Evolutionary conservation across 2,113 vertebrate species (phyloP), one percentile per base, ranked within the genome.

Genomic region (Cinclus mexicanus): DNA sequence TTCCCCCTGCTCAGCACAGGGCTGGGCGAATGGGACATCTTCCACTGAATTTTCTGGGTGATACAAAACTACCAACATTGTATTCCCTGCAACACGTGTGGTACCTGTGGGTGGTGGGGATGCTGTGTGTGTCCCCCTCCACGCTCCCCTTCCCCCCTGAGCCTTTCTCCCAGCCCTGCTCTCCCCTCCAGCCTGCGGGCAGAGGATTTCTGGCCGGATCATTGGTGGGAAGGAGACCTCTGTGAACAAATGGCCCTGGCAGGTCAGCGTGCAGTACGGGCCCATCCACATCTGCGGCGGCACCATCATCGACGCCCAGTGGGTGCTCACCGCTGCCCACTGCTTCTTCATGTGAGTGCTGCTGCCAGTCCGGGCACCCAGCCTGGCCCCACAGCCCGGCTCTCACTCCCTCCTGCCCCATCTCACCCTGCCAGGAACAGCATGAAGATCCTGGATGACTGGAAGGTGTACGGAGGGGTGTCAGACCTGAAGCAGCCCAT

Each of bases 181-280:
- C 91, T 95, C 69, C 69, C 87, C 52, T n/a, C 18, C 92, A 99
- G 99, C 98, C 70, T 99, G 99, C 1, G 99, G 99, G 26, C 98
- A 98, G 91, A 93, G 97, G 83, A 95, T 97, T 39, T 96, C 96
- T 0, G 97, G 98, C 61, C 96, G 98, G 89, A 99, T 99, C 60
- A 98, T 99, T 11, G 99, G 99, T 6, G 99, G 99, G 13, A 97
- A 61, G 1, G 42, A 93, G 69, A 97, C 99, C 11, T 88, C 97
- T 0, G 64, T 70, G 49, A 99, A 96, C 79, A 98, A 98, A n/a
- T 99, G 98, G 99, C 99, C 99, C 5, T 99, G 99, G 99, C 99
- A 99, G 91, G 82, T 98, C 60, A 98, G 99, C 1, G 98, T 99
- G 46, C 98, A 99, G 59, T 98, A 95, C 3, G 94, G 92, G 44